Conservation (phyloP, 2,888 invertebrate genomes). For the Perithous albicinctus region DNA sequence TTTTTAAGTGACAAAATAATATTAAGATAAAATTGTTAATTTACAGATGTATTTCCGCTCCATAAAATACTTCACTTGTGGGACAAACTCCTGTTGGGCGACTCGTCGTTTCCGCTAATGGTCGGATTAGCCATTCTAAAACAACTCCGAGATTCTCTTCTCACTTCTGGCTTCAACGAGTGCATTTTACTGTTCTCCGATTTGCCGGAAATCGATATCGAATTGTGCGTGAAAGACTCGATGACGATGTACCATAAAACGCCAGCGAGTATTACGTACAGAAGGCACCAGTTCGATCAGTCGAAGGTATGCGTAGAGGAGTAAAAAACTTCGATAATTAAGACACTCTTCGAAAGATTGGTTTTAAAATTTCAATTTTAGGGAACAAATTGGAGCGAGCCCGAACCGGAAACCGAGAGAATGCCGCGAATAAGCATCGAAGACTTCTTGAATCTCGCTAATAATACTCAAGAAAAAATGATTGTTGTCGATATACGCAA, state of each 20-base stretch:
- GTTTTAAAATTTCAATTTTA: conserved; percentile 59
- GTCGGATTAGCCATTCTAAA: conserved; percentile 97
- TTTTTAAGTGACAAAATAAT: too few relatives aligned
- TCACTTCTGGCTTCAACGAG: conserved; percentile 98
- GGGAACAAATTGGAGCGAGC: conserved; percentile 80
- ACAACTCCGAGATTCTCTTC: conserved; percentile 93
- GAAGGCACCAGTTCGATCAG: conserved; percentile 89
- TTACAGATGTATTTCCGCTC: conserved; percentile 97
- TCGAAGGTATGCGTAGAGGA: conserved; percentile 73
- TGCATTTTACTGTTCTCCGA: conserved; percentile 99
- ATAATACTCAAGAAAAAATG: conserved; percentile 86
- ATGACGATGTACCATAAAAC: conserved; percentile 94
- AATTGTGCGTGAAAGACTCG: conserved; percentile 95
- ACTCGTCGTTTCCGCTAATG: conserved; percentile 96
- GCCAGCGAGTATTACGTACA: conserved; percentile 94
- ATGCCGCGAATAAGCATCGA: conserved; percentile 93
- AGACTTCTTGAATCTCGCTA: conserved; percentile 90
- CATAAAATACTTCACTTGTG: conserved; percentile 99
- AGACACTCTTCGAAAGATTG: background rate
- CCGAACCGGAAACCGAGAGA: conserved; percentile 80
- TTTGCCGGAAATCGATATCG: conserved; percentile 98
- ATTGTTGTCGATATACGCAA: conserved; percentile 90
- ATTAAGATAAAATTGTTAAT: background rate
- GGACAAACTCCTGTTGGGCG: conserved; percentile 97
- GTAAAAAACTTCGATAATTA: background rate